Percentiles rank a stretch among this genome's conserved stretches.
Evolutionary conservation across 2,113 vertebrate genomes (phyloP).

Genomic region (Antechinus flavipes): DNA sequence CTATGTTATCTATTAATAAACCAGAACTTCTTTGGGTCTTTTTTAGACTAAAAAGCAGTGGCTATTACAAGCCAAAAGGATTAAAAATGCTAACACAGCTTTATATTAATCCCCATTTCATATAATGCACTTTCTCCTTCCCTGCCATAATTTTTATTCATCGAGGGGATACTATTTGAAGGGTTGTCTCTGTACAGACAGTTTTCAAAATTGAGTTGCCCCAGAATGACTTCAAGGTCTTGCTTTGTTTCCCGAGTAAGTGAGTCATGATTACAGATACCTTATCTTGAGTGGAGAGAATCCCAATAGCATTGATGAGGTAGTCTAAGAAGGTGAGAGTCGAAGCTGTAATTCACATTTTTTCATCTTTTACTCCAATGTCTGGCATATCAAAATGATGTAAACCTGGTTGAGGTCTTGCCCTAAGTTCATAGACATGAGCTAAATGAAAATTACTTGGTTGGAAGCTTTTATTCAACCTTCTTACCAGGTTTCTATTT

Average conservation of each 20-base stretch:
- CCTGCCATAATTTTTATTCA: background rate
- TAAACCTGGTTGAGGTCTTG: background rate
- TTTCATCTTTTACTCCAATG: background rate
- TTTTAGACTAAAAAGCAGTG: background rate
- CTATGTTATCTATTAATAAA: background rate
- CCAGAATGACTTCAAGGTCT: background rate
- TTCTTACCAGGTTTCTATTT: background rate
- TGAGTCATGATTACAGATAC: background rate
- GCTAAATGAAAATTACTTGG: background rate
- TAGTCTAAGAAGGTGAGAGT: background rate
- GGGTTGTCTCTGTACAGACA: background rate
- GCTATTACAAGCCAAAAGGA: background rate
- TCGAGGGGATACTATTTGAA: background rate
- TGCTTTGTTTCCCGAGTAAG: background rate
- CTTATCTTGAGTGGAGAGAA: background rate
- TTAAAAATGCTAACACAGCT: background rate
- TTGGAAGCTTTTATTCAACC: background rate
- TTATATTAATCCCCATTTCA: background rate
- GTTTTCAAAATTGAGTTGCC: background rate
- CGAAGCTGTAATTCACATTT: background rate
- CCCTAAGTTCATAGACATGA: background rate
- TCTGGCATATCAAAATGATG: background rate
- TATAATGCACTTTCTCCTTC: background rate
- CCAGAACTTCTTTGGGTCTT: background rate
- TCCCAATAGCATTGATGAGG: background rate